phyloP scores from a whole-genome alignment of 2,888 invertebrate species.

The Protodeltote pygarga region DNA sequence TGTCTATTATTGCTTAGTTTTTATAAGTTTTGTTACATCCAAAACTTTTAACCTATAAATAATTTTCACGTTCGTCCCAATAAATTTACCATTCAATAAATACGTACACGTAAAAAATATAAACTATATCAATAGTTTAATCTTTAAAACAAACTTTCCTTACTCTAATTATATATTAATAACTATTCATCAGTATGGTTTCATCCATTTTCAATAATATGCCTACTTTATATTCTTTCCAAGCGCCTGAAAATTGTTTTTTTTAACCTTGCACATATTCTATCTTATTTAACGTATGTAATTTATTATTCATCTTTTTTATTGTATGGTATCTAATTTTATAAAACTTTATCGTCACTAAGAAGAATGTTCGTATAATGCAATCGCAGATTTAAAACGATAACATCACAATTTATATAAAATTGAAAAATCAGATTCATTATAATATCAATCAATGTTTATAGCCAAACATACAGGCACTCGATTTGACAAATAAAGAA shows the following conservation, averaged over 20 bases:
- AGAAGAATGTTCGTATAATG: conserved; percentile 63
- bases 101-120: conserved; percentile 87
- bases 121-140: conserved; percentile 87
- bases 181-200: conserved; percentile 86
- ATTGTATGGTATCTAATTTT: conserved; percentile 72
- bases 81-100: conserved; percentile 87
- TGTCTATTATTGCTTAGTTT: conserved; percentile 86
- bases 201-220: conserved; percentile 84
- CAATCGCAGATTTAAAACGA: conserved; percentile 58
- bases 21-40: conserved; percentile 83
- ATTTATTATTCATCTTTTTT: conserved; percentile 67
- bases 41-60: conserved; percentile 85
- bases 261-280: conserved; percentile 72
- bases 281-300: conserved; percentile 77
- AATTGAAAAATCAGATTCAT: conserved; percentile 66
- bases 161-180: conserved; percentile 86
- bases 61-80: conserved; percentile 85
- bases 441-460: conserved; percentile 62
- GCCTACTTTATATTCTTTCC: conserved; percentile 86
- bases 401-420: conserved; percentile 69
- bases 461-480: conserved; percentile 77
- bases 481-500: conserved; percentile 78
- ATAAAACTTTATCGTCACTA: conserved; percentile 77
- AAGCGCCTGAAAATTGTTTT: conserved; percentile 82
- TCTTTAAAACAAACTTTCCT: conserved; percentile 86